Percentiles rank a stretch among this genome's conserved stretches.
These are phyloP conservation scores for Allygus modestus DNA, from an alignment of 2,888 invertebrate species.

Conservation along the genomic window DNA sequence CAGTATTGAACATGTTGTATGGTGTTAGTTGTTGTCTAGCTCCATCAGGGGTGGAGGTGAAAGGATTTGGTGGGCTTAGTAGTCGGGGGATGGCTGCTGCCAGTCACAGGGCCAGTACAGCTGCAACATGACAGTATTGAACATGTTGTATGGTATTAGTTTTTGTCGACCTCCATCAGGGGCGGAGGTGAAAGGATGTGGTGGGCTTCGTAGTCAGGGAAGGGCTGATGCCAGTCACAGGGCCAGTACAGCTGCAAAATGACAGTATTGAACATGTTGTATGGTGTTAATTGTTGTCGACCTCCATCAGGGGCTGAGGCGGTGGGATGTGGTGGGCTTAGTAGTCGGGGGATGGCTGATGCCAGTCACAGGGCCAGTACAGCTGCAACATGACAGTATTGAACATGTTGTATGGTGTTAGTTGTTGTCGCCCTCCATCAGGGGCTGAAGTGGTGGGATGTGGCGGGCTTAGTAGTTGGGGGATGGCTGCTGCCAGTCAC, in stretches of 20 bases:
- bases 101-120: conserved; percentile 47
- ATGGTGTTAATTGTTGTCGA: conserved; percentile 25
- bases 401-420: neutral
- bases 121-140: neutral
- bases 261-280: too few species aligned
- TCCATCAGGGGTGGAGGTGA: conserved; percentile 11
- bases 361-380: conserved; percentile 57
- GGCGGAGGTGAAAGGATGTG: neutral
- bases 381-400: conserved; percentile 12
- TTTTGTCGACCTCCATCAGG: conserved; percentile 26
- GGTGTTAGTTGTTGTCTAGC: conserved; percentile 5
- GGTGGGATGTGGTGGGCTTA: conserved; percentile 6
- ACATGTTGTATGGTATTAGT: neutral
- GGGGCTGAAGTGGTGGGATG: neutral
- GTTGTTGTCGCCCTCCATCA: conserved; percentile 30
- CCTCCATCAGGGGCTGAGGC: neutral
- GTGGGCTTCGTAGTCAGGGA: conserved; percentile 17
- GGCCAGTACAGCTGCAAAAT: conserved; percentile 52
- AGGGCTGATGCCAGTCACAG: conserved; percentile 49
- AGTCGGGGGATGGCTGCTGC: conserved; percentile 28
- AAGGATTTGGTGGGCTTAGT: conserved; percentile 2
- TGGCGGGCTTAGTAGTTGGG: conserved; percentile 18
- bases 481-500: conserved; percentile 44
- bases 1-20: neutral
- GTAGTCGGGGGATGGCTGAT: conserved; percentile 31